Evolutionary conservation across 2,113 vertebrate genomes (phyloP), one percentile per base, ranked within the genome.

Genomic region (Phalacrocorax aristotelis): DNA sequence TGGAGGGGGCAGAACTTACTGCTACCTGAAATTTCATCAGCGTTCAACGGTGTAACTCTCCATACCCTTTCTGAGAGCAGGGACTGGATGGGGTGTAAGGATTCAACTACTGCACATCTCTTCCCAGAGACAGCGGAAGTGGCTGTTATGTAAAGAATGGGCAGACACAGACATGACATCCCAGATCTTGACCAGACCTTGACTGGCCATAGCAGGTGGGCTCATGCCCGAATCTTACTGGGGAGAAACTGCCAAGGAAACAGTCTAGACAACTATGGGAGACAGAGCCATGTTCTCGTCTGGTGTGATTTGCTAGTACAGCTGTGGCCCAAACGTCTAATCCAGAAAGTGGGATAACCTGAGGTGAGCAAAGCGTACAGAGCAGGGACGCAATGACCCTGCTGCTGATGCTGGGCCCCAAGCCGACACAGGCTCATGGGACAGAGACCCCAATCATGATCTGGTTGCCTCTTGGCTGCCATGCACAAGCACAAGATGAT

Each of bases 11-110:
- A 95, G 62, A 87, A 89, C 20, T 76, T 66, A 94, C 78, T 1
- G 2, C 81, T 76, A 90, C 88, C 93, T 93, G 85, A 94, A 95
- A 93, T 92, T 88, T 78, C 76, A 78, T 58, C 82, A 88, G 92
- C 2, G 13, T 54, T 94, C 82, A 83, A 26, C 64, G 74, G 60
- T 13, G 38, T 19, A 92, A 90, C 14, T 62, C 21, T 60, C 36
- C 0, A 2, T 29, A 13, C 26, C 14, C 68, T 60, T 89, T 60
- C 74, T 52, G 81, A 69, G 46, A 60, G 42, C 36, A 66, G 52
- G 29, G 49, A 62, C 34, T 85, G 48, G 34, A 76, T 55, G 69
- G 49, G 25, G 52, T 80, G 8, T 22, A 42, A 69, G 78, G 49
- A 66, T 88, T 77, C 74, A 77, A 17, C 10, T 32, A 38, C 22